Evolutionary conservation across 2,797 vertebrate genomes (phyloP), one percentile per base, ranked within the genome.

Genomic region (Myiotriccus ornatus): DNA sequence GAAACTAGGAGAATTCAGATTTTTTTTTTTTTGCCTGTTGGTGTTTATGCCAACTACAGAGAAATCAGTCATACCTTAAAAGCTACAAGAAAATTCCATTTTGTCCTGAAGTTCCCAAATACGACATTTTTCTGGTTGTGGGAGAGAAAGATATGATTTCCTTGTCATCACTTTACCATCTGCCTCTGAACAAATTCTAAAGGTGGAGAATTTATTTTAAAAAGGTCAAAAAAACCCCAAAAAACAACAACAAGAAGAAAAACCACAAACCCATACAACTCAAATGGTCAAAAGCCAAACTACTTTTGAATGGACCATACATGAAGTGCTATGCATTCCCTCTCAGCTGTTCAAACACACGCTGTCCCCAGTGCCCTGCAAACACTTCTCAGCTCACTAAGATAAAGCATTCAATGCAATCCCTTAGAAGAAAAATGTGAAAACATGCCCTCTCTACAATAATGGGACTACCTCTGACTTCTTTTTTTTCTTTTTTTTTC

Each of bases 281-380:
- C 35, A 78, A 86, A 78, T 2, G 2, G 27, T 37, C 10, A 65
- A 21, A 81, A 86, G 25, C 3, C 11, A 37, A 67, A 52, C 46
- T 62, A 14, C 17, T 65, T 47, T 46, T 2, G 24, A 89, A 64
- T 22, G 4, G 34, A 43, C 16, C n/a, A 15, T 3, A 32, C 10
- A 57, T 17, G 25, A 80, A 63, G 32, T 21, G 4, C 11, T 16
- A 24, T 2, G 6, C 2, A 39, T 17, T 67, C 62, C 5, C 39
- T 44, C 52, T 57, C 23, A 81, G 19, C n/a, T 67, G 12, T 9
- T 35, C 0, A 0, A 75, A 30, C 28, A 35, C 3, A 1, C 0
- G 0, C 7, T 49, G 14, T 9, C 7, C 20, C 24, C n/a, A 43
- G 8, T 4, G 16, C 20, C 30, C 10, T 1, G 2, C 21, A 73